Conservation (phyloP, 2,888 invertebrate genomes). For the Baccha elongata region DNA sequence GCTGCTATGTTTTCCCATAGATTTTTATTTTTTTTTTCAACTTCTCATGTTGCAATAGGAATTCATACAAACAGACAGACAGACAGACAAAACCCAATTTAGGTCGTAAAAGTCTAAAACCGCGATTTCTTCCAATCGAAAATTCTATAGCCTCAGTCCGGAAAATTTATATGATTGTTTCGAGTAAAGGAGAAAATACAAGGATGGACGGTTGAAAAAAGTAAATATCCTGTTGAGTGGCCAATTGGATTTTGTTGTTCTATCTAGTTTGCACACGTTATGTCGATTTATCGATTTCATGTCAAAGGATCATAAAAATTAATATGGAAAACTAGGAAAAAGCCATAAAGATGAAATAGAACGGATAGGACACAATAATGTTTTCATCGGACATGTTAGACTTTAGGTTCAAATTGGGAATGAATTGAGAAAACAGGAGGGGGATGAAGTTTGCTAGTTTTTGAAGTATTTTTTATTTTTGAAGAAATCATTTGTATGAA, state of each 20-base stretch:
- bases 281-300: constrained; percentile 64
- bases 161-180: constrained; percentile 12
- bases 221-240: constrained; percentile 50
- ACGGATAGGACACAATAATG: constrained; percentile 16
- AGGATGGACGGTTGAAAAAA: not conserved
- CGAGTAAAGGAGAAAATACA: constrained; percentile 20
- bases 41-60: constrained; percentile 6
- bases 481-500: no score
- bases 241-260: constrained; percentile 39
- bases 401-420: no score
- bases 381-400: not conserved
- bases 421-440: no score
- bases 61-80: not conserved
- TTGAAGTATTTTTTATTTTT: no score
- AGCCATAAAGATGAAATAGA: constrained; percentile 66
- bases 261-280: constrained; percentile 31
- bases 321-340: constrained; percentile 37
- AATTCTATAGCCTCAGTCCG: constrained; percentile 15
- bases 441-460: no score
- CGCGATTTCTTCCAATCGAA: constrained; percentile 52
- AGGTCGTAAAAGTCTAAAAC: constrained; percentile 51
- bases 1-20: constrained; percentile 8
- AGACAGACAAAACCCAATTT: constrained; percentile 16
- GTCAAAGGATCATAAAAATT: constrained; percentile 67
- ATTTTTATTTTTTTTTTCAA: not conserved